Evolutionary conservation across 92 coral and sea anemone species (phyloP).

Genomic region (Palythoa caribaeorum): DNA sequence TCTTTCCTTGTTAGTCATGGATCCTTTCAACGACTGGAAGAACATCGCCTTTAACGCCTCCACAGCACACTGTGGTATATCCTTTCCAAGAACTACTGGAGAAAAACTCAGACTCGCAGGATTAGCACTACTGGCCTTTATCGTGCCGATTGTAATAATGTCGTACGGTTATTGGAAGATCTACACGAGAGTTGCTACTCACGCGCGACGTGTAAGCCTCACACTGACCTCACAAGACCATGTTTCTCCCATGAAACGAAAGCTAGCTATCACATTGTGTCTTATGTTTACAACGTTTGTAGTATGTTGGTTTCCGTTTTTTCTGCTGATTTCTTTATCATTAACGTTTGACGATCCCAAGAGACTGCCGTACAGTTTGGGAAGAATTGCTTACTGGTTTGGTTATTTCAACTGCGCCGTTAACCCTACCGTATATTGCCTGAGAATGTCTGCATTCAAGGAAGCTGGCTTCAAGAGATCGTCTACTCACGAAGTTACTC

Average conservation of each 20-base stretch:
- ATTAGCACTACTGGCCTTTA: constrained; percentile 74
- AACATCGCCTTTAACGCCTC: constrained; percentile 79
- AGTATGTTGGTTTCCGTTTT: constrained; percentile 86
- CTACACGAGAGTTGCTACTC: constrained; percentile 71
- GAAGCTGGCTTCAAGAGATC: constrained; percentile 67
- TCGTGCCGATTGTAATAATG: constrained; percentile 71
- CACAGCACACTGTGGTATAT: constrained; percentile 86
- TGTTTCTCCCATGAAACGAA: constrained; percentile 59
- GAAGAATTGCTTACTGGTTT: constrained; percentile 87
- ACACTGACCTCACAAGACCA: constrained; percentile 40
- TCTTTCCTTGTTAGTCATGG: constrained; percentile 73
- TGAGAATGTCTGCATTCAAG: constrained; percentile 75
- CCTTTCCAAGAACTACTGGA: constrained; percentile 70
- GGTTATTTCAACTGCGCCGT: constrained; percentile 87
- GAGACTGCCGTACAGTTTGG: constrained; percentile 65
- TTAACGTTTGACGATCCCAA: constrained; percentile 52
- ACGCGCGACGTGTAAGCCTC: constrained; percentile 56
- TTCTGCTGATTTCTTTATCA: constrained; percentile 70
- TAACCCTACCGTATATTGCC: constrained; percentile 84
- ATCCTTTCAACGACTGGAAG: constrained; percentile 81
- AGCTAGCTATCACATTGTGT: constrained; percentile 78
- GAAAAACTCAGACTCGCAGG: constrained; percentile 76
- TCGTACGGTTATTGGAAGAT: constrained; percentile 76
- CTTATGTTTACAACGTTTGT: constrained; percentile 87
- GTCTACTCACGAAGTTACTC: constrained; percentile 35